Base-by-base conservation (phyloP, 2,113 vertebrate species). In the Phalacrocorax pelagicus region DNA sequence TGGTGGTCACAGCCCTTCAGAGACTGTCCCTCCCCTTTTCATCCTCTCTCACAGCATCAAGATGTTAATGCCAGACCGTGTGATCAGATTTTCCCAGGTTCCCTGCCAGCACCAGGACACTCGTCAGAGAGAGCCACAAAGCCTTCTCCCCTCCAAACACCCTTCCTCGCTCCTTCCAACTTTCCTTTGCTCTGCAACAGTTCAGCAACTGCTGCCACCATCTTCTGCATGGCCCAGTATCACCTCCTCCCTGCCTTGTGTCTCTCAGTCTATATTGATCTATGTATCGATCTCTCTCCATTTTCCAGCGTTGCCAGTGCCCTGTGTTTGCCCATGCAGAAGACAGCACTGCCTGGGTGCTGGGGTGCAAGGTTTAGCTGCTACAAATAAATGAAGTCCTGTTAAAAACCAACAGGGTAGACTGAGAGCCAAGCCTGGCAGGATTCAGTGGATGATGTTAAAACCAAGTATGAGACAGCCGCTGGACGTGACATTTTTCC, bases 221-320 rank as follows among this genome's bases (percentile, higher is more conserved):
- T 3, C 12, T 32, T 11, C 40, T 61, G n/a, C 16, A 0, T 27
- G 15, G 75, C 84, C n/a, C 44, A 7, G 69, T 1, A 2, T 10
- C 73, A 3, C 26, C 22, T 32, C 72, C 70, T 40, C 24, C 81
- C 54, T 24, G 7, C 30, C 9, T 15, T 2, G 2, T 11, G 20
- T 55, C 38, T 10, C 1, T 18, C 81, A 3, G 9, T 2, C 38
- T 6, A 0, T 3, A 17, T 0, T 0, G n/a, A 65, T 63, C 73
- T n/a, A 2, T 30, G 27, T 5, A 12, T 2, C 0, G 4, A 77
- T 8, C 44, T 26, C 44, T 26, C 5, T 0, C 1, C 20, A 1
- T 38, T 51, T 54, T 12, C 49, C 65, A 67, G 61, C 65, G 3
- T 1, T 3, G 3, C 69, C 2, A 8, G 11, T 38, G 58, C 15